Evolutionary conservation across 2,113 vertebrate species (phyloP).

Genomic region (Prochilodus magdalenae): DNA sequence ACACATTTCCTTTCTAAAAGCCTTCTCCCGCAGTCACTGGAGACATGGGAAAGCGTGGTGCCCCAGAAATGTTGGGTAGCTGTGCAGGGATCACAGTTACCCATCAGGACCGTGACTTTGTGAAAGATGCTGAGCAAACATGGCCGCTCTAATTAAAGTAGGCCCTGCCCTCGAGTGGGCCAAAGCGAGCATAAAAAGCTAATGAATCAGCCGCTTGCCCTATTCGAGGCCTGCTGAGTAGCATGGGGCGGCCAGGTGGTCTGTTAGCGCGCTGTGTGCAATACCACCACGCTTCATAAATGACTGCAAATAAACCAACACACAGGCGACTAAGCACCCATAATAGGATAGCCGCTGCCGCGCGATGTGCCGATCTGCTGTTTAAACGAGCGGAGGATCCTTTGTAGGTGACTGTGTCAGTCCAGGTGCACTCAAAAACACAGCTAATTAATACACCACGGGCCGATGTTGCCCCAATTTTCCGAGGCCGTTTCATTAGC

Average conservation of each 20-base stretch:
- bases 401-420: constrained; percentile 61
- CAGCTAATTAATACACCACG: constrained; percentile 85
- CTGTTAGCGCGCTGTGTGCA: constrained; percentile 21
- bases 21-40: constrained; percentile 3
- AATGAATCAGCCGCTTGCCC: constrained; percentile 54
- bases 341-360: constrained; percentile 19
- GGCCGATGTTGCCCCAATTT: constrained; percentile 73
- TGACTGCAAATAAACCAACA: constrained; percentile 36
- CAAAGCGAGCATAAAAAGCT: constrained; percentile 52
- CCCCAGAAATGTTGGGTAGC: constrained; percentile 17
- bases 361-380: constrained; percentile 5
- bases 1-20: constrained; percentile 13
- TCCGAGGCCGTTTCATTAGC: constrained; percentile 34
- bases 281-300: constrained; percentile 42
- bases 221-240: constrained; percentile 34
- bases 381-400: constrained; percentile 30
- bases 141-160: constrained; percentile 50
- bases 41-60: constrained; percentile 15
- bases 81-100: constrained; percentile 20
- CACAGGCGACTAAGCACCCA: constrained; percentile 38
- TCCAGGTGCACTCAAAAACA: constrained; percentile 72
- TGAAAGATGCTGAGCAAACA: constrained; percentile 58
- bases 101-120: constrained; percentile 34
- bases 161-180: constrained; percentile 44
- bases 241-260: constrained; percentile 45